phyloP scores from a whole-genome alignment of 2,888 invertebrate species.

The Trissonchulus latispiculum region DNA sequence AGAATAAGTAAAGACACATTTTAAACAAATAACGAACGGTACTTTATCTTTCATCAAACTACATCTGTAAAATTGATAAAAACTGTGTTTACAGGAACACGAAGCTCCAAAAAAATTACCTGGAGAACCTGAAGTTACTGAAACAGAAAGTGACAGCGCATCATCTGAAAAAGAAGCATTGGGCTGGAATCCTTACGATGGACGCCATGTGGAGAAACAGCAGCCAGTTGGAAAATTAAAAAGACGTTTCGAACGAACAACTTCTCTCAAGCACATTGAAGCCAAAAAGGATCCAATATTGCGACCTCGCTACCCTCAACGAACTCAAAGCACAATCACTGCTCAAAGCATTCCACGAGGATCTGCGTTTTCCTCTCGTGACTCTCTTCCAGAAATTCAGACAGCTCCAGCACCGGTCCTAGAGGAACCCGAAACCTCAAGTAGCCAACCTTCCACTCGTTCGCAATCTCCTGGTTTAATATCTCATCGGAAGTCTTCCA shows the following conservation, averaged over 20 bases:
- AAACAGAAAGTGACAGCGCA: background rate
- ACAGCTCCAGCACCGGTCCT: background rate
- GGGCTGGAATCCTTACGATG: constrained; percentile 17
- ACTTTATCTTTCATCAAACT: no score
- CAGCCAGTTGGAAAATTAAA: background rate
- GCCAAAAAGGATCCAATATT: background rate
- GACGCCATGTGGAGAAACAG: constrained; percentile 13
- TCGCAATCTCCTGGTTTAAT: background rate
- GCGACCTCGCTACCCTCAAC: background rate
- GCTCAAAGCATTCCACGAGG: background rate
- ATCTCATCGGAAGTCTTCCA: background rate
- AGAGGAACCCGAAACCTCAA: background rate
- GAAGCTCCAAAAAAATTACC: background rate
- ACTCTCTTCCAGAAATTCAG: no score
- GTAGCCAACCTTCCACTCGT: background rate
- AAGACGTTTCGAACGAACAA: background rate
- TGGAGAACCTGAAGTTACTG: background rate
- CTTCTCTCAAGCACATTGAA: background rate
- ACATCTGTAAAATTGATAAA: no score
- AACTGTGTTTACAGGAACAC: no score
- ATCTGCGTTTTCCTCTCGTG: no score
- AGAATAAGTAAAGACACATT: no score
- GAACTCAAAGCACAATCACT: background rate
- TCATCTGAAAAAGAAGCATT: background rate
- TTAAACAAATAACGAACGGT: no score